A percentile compares a stretch with the other conserved stretches of the same genome.
Evolutionary conservation across 92 coral and sea anemone species (phyloP).

Genomic region (Epizoanthus scotinus): DNA sequence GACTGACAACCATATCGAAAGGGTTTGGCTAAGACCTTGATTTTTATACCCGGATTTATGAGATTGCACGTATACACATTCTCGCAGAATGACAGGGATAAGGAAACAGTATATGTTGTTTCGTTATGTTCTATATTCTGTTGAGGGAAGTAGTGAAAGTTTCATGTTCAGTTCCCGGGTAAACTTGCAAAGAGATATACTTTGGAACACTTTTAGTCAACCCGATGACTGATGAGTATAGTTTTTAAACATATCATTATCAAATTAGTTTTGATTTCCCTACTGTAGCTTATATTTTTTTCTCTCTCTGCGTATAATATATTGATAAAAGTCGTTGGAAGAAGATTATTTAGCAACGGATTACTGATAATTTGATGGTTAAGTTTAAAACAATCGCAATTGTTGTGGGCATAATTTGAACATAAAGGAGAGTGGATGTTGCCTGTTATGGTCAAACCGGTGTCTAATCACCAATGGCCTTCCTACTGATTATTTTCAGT

Average conservation of each 20-base stretch:
- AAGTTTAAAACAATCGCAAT: neutral
- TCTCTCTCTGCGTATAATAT: neutral
- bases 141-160: no score
- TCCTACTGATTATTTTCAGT: neutral
- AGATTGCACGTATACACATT: no score
- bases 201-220: no score
- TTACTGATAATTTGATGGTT: conserved; percentile 27
- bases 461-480: neutral
- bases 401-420: conserved; percentile 24
- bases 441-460: conserved; percentile 44
- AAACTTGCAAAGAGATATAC: no score
- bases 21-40: neutral
- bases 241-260: neutral
- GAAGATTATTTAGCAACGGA: neutral
- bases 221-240: no score
- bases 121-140: no score
- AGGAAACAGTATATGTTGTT: no score
- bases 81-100: no score
- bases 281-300: neutral
- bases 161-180: no score
- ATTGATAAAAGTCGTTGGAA: neutral
- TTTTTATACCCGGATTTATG: no score
- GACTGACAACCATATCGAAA: neutral
- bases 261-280: neutral
- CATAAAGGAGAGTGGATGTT: no score